Conservation (phyloP, 1,140 invertebrate species). For the Trichonephila inaurata region DNA sequence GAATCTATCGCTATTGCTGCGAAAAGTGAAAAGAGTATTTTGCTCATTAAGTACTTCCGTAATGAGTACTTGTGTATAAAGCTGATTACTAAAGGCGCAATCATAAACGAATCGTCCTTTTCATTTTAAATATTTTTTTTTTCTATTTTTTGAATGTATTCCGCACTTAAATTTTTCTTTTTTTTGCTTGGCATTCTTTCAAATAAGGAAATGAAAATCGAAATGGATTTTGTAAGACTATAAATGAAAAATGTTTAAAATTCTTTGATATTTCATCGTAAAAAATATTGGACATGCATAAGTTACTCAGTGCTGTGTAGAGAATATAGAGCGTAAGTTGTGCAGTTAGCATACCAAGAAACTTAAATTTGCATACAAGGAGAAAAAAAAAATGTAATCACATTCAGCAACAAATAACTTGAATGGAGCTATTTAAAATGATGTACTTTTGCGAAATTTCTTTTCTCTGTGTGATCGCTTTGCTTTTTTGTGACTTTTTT, state of each 20-base stretch:
- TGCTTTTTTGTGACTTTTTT: neutral
- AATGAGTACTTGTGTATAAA: conserved; percentile 39
- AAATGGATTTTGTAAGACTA: neutral
- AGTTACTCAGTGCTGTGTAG: neutral
- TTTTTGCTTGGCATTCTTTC: neutral
- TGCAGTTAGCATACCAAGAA: neutral
- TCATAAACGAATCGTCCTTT: neutral
- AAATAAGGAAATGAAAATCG: neutral
- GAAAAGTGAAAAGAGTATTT: conserved; percentile 8
- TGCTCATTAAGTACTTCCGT: conserved; percentile 29
- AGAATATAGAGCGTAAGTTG: neutral
- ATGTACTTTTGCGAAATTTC: neutral
- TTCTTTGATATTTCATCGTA: conserved; percentile 1
- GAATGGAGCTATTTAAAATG: neutral
- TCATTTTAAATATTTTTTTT: neutral
- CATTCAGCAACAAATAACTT: conserved; percentile 20
- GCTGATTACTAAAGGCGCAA: conserved; percentile 18
- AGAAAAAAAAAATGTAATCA: neutral
- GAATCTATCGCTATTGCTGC: neutral
- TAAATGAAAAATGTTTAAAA: neutral
- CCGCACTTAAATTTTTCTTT: neutral
- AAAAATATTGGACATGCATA: neutral
- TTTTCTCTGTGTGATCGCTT: neutral
- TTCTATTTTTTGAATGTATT: neutral
- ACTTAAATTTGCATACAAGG: neutral